Evolutionary conservation across 1,140 invertebrate genomes (phyloP), one percentile per base, ranked within the genome.

Genomic region (Drosophila willistoni): DNA sequence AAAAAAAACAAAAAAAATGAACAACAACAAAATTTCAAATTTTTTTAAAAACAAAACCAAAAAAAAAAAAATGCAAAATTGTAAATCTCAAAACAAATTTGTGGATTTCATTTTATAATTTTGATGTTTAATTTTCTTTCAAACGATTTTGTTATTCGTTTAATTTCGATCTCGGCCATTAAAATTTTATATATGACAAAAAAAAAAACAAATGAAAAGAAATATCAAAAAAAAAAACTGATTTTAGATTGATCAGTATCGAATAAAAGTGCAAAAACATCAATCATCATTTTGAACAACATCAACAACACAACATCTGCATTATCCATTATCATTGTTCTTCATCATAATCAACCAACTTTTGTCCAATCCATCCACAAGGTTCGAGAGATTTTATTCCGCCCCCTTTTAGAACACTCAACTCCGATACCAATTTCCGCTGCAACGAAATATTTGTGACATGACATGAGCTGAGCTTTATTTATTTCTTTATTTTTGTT

Each of bases 221-320:
- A 47, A 36, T 7, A 61, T 29, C 17, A 42, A 44, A 59, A 68
- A 67, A 68, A 64, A 70, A 66, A 77, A 91, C 91, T 91, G 91
- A 91, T 92, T 92, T 91, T 87, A 82, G 83, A 92, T 92, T 92
- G 91, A 92, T 92, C 91, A 92, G 91, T 90, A 91, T 91, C 91
- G 91, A 90, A 92, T 90, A 91, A 67, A 64, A 63, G 73, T 65
- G 62, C 70, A 62, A 36, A 36, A 36, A 17, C 29, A 7, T 56
- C 29, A 63, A 64, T 55, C 33, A 75, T 42, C 65, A 59, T 60
- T 60, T 12, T 39, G 39, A 63, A 47, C 51, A 44, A 34, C 34
- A 71, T 44, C 56, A 14, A 42, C 29, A 68, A 59, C 29, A 6
- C 12, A 29, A 67, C 29, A 57, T 68, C 71, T 29, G 29, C 29